Evolutionary conservation across 2,888 invertebrate species (phyloP).

Genomic region (Mythimna vitellina): DNA sequence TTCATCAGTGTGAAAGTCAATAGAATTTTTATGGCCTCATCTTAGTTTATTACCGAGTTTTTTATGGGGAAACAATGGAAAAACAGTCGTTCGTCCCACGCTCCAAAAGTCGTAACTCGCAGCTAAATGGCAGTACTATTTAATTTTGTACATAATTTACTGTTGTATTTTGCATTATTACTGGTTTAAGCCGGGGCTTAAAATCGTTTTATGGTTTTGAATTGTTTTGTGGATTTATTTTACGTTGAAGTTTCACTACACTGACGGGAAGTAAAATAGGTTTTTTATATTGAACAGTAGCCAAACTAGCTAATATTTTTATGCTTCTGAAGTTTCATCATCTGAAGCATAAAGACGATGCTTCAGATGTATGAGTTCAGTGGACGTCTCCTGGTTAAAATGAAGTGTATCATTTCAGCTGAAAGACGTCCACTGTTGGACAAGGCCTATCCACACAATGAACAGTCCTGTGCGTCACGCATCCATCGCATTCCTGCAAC

Average conservation of each 20-base stretch:
- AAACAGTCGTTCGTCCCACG: conserved; percentile 52
- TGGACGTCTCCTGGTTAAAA: no score
- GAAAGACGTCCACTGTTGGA: no score
- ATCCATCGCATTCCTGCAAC: no score
- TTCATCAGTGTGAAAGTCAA: conserved; percentile 48
- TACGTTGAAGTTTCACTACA: not conserved
- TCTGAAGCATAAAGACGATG: no score
- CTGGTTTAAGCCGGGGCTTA: conserved; percentile 21
- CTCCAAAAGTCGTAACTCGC: conserved; percentile 40
- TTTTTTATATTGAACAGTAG: not conserved
- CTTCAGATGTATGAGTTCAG: no score
- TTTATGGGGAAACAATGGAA: conserved; percentile 64
- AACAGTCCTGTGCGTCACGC: no score
- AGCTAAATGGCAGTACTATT: conserved; percentile 48
- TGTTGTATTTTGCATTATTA: conserved; percentile 50
- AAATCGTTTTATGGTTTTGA: conserved; percentile 31
- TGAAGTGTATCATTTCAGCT: no score
- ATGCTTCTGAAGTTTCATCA: no score
- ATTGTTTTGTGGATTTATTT: conserved; percentile 10
- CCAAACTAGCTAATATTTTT: not conserved
- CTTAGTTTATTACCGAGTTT: conserved; percentile 47
- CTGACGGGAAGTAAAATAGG: not conserved
- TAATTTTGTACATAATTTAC: conserved; percentile 60
- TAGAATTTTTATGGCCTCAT: conserved; percentile 52
- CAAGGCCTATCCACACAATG: no score